Conservation (phyloP, 2,797 vertebrate species). For the Manis javanica region DNA sequence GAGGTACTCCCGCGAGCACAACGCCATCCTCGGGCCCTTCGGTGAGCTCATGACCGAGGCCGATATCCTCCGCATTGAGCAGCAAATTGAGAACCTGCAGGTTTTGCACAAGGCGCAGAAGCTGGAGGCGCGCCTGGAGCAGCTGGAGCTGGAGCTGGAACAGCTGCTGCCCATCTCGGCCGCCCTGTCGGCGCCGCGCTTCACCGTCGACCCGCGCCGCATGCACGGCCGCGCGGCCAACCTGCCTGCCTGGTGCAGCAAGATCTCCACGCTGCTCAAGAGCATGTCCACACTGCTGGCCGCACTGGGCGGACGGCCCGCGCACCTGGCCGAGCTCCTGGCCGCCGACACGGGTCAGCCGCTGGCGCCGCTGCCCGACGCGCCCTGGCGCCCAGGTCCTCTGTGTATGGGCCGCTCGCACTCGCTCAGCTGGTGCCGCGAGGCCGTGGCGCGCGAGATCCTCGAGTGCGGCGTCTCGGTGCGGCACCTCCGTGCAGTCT, state of each 20-base stretch:
- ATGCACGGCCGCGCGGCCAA: conserved; percentile 93
- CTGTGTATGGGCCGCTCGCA: conserved; percentile 90
- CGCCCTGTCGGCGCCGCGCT: conserved; percentile 88
- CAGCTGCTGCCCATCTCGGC: conserved; percentile 91
- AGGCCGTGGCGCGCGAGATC: conserved; percentile 94
- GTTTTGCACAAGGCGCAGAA: conserved; percentile 95
- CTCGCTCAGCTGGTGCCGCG: conserved; percentile 93
- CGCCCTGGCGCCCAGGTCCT: conserved; percentile 72
- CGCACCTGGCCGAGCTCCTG: conserved; percentile 90
- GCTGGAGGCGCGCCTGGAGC: conserved; percentile 91
- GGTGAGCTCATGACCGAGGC: conserved; percentile 96
- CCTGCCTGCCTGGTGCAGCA: conserved; percentile 92
- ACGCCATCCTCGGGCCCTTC: conserved; percentile 94
- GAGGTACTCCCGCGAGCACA: conserved; percentile 91
- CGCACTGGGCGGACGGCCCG: conserved; percentile 89
- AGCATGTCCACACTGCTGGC: conserved; percentile 92
- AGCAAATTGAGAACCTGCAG: conserved; percentile 96
- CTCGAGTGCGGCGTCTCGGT: conserved; percentile 96
- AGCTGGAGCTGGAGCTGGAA: conserved; percentile 91
- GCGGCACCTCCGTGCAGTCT: conserved; percentile 95
- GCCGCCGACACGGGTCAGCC: conserved; percentile 86
- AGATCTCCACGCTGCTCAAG: conserved; percentile 91
- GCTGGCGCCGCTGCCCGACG: conserved; percentile 72
- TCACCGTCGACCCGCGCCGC: conserved; percentile 92
- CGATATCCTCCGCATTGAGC: conserved; percentile 94